phyloP scores from a whole-genome alignment of 2,113 vertebrate genomes.

The Apaloderma vittatum region DNA sequence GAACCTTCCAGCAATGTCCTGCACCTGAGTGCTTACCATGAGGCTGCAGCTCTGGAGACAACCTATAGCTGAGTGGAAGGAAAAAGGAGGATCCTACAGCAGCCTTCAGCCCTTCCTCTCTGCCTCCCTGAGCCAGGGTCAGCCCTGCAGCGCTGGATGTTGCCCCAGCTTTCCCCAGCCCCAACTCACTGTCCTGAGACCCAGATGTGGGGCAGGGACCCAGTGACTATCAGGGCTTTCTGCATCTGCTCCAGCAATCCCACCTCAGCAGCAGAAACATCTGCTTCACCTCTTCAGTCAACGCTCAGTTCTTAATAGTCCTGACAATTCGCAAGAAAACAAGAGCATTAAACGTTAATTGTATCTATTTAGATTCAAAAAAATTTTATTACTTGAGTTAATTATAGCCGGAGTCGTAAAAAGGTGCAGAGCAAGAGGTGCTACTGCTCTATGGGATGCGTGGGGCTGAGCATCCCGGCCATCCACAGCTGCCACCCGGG shows the following conservation, averaged over 20 bases:
- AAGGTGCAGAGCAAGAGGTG: constrained; percentile 73
- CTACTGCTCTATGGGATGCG: background rate
- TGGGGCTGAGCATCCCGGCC: fast-evolving
- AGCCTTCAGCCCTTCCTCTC: background rate
- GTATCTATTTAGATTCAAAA: constrained; percentile 83
- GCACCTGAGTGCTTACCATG: background rate
- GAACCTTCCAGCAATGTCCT: background rate
- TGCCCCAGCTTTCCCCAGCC: background rate
- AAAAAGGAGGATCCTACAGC: background rate
- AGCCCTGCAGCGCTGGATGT: fast-evolving
- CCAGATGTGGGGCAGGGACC: background rate
- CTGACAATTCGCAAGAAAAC: constrained; percentile 75
- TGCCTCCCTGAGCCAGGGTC: background rate
- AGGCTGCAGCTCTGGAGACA: fast-evolving
- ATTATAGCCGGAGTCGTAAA: constrained; percentile 80
- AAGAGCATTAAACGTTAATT: constrained; percentile 82
- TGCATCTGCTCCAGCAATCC: background rate
- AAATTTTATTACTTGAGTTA: constrained; percentile 79
- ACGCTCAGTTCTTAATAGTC: constrained; percentile 73
- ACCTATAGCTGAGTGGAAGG: background rate
- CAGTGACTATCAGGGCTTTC: background rate
- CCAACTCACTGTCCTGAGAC: background rate
- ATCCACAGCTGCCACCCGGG: fast-evolving
- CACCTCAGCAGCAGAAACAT: constrained; percentile 63
- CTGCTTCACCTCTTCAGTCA: constrained; percentile 75